Base-by-base conservation (phyloP, 2,113 vertebrate genomes). In the Accipiter virgatus region DNA sequence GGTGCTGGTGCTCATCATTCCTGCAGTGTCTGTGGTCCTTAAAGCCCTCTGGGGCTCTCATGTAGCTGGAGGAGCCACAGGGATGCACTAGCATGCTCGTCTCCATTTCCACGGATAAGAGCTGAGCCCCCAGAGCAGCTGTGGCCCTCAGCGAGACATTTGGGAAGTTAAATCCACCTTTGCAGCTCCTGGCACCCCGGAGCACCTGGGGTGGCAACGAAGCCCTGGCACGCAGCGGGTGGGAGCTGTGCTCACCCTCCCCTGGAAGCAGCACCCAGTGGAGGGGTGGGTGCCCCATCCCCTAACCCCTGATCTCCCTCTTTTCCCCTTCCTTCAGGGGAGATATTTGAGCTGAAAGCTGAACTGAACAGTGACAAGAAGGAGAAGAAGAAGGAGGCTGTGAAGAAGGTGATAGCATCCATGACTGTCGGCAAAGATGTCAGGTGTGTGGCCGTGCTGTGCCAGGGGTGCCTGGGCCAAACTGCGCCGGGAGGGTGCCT, bases 291-390 rank as follows among this genome's bases (percentile, higher is more conserved):
- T 47, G 31, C 52, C n/a, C 29, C 45, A 11, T 47, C 9, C 47
- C 11, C 45, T 13, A 2, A 22, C 2, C 26, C 38, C 48, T 29
- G 63, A 47, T 38, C 62, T 91, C 43, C 40, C 42, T 6, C 6
- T 71, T 71, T 17, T 26, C 38, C 68, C 19, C 7, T 91, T 92
- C 95, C 45, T 93, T 29, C 96, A 99, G 99, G 99, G 81, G 99
- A 99, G 98, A 99, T 99, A 91, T 99, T 99, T 95, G 99, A 99
- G 97, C 98, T 99, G 96, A 99, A 99, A 95, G 99, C 99, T 2
- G 99, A 99, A 94, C 98, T 99, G 45, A 99, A 99, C 98, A 99
- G 99, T 8, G 99, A 99, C 97, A 99, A 99, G 98, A 99, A 99
- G 94, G 99, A 99, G 97, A 99, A 99, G 98, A 99, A 99, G 98